Conservation (phyloP, 2,888 invertebrate genomes). For the Clostera curtula region DNA sequence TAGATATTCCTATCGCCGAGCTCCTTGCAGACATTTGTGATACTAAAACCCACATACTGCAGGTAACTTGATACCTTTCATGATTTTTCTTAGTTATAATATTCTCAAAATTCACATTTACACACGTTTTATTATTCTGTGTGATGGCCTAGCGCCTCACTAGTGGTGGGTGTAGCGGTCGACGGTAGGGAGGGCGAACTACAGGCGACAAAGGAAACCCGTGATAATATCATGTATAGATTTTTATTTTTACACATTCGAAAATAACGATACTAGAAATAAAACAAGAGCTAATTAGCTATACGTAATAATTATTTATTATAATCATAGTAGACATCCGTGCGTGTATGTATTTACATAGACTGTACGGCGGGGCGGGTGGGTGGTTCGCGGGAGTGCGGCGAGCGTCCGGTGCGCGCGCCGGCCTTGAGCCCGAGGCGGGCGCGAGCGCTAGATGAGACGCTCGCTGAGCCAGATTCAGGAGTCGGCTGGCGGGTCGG, state of each 20-base stretch:
- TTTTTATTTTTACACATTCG: slow-evolving; percentile 41
- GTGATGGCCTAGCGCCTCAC: too few relatives aligned
- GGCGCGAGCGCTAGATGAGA: slow-evolving; percentile 75
- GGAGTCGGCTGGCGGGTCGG: slow-evolving; percentile 70
- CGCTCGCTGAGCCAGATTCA: slow-evolving; percentile 84
- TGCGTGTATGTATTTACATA: slow-evolving; percentile 2
- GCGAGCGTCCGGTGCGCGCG: slow-evolving; percentile 53
- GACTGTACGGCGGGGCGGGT: too few relatives aligned
- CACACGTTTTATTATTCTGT: too few relatives aligned
- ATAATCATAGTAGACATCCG: slow-evolving; percentile 21
- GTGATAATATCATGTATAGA: slow-evolving; percentile 33
- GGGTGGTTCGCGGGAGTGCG: slow-evolving; percentile 17
- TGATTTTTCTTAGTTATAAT: too few relatives aligned
- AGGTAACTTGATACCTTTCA: too few relatives aligned
- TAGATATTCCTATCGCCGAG: too few relatives aligned
- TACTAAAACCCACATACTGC: too few relatives aligned
- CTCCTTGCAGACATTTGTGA: too few relatives aligned
- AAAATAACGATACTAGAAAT: slow-evolving; percentile 42
- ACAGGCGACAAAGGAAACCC: slow-evolving; percentile 4
- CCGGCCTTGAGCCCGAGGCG: slow-evolving; percentile 65
- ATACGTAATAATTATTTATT: slow-evolving; percentile 50
- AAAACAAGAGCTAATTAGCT: slow-evolving; percentile 57
- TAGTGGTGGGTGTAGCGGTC: too few relatives aligned
- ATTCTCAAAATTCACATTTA: too few relatives aligned
- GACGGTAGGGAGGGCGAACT: neutral